phyloP scores from a whole-genome alignment of 1,140 invertebrate species.

The Ctenoplectra terminalis region DNA sequence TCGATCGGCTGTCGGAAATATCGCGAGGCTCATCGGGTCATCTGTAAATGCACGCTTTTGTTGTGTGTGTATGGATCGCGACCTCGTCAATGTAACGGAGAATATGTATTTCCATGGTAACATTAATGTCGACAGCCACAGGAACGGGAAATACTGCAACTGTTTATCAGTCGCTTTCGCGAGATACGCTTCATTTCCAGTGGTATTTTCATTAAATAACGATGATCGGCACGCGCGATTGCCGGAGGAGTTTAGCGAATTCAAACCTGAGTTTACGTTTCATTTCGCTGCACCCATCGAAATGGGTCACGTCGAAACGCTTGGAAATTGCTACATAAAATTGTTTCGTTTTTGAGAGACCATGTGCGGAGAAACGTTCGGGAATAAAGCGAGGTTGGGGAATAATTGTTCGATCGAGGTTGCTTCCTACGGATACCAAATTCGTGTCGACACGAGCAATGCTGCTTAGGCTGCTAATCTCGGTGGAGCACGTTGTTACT shows the following conservation, averaged over 20 bases:
- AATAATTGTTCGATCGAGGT: neutral
- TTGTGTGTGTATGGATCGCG: neutral
- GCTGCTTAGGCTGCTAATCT: no score
- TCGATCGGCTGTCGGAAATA: neutral
- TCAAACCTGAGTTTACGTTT: slow-evolving; percentile 16
- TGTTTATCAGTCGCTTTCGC: slow-evolving; percentile 6
- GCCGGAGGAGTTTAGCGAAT: neutral
- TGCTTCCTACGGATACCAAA: neutral
- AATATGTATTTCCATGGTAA: slow-evolving; percentile 37
- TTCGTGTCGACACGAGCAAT: no score
- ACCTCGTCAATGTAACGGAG: neutral
- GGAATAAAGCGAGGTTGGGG: neutral
- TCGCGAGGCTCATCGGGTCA: neutral
- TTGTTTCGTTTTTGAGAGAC: neutral
- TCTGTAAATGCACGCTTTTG: neutral
- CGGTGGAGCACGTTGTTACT: no score
- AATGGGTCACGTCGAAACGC: neutral
- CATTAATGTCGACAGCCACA: slow-evolving; percentile 38
- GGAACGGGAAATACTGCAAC: neutral
- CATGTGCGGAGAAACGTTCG: neutral
- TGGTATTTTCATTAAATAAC: slow-evolving; percentile 53
- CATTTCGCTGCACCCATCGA: neutral
- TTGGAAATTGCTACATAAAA: neutral
- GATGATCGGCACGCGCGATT: neutral
- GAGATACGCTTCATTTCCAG: slow-evolving; percentile 1